Conservation (phyloP, 2,888 invertebrate genomes). For the Drosophila affinis region DNA sequence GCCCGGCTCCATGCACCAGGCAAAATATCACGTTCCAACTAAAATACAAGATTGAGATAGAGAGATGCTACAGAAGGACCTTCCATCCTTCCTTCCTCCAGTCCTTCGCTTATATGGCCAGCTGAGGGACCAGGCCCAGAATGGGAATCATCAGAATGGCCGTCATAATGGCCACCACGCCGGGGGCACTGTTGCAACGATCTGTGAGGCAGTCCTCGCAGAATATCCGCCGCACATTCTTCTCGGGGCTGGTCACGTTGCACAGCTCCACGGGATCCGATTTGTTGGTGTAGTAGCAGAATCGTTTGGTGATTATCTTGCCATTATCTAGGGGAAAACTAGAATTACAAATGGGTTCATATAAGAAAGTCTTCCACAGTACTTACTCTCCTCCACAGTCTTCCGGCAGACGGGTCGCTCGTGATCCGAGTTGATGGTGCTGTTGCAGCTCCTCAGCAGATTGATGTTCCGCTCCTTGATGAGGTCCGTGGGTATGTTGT, state of each 20-base stretch:
- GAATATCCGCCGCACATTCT: conserved; percentile 76
- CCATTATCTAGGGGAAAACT: conserved; percentile 69
- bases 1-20: conserved; percentile 52
- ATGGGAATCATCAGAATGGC: conserved; percentile 58
- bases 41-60: conserved; percentile 49
- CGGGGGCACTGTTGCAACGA: conserved; percentile 75
- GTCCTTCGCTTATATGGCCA: conserved; percentile 55
- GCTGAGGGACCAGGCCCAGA: conserved; percentile 50
- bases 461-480: conserved; percentile 79
- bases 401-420: conserved; percentile 82
- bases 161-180: conserved; percentile 49
- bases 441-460: conserved; percentile 76
- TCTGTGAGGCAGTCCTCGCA: conserved; percentile 80
- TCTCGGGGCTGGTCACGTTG: conserved; percentile 75
- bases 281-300: conserved; percentile 82
- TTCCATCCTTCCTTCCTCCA: not conserved
- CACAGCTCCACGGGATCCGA: conserved; percentile 80
- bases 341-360: not conserved
- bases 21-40: conserved; percentile 77
- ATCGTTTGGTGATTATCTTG: conserved; percentile 78
- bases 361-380: not conserved
- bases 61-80: conserved; percentile 3
- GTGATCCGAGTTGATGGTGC: conserved; percentile 80
- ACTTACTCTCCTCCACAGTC: conserved; percentile 81
- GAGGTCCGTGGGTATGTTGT: conserved; percentile 73